Base-by-base conservation (phyloP, 2,888 invertebrate species). In the Mythimna ferrago region DNA sequence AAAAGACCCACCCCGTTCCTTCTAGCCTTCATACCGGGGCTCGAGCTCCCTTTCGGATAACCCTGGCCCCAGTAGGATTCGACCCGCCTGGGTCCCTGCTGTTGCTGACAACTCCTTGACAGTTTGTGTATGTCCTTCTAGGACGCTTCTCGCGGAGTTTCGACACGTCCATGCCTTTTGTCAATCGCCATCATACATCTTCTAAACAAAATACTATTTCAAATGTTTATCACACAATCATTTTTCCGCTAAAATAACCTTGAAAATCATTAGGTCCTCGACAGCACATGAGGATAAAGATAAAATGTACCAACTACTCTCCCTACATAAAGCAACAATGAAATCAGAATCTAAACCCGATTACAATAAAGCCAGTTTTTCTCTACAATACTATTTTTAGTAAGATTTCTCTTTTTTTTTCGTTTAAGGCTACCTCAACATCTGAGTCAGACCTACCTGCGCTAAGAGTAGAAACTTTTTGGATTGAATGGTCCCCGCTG, bases 401-500 rank as follows among this genome's bases (percentile, higher is more conserved):
- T 53, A 21, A 54, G 61, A 60, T 48, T 19, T 19, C 9, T 61
- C 26, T 69, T 68, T 73, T 82, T 85, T 86, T 72, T 86, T 66
- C 66, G 32, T 84, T 78, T 79, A 73, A 61, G 76, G 66, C 76
- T 64, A 57, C 60, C 71, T 32, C 32, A 5, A 32, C 32, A 71
- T 72, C 79, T 78, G 84, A 78, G 70, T 81, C 76, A 73, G 73
- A 67, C 57, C 65, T 81, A 86, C 84, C 84, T 84, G 86, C 67
- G 54, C 63, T 62, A 66, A 76, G 67, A 65, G 65, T 78, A 77
- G 71, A 78, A 84, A 75, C 75, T 86, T 81, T 73, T 83, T 74
- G 66, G 71, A 71, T 66, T 60, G 60, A 73, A 82, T 38, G 69
- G 65, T 79, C 82, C 71, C 86, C 41, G 64, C 73, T 76, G 82